These are phyloP conservation scores for Epinephelus malabaricus DNA, from an alignment of 2,797 vertebrate species.

Conservation along the genomic window DNA sequence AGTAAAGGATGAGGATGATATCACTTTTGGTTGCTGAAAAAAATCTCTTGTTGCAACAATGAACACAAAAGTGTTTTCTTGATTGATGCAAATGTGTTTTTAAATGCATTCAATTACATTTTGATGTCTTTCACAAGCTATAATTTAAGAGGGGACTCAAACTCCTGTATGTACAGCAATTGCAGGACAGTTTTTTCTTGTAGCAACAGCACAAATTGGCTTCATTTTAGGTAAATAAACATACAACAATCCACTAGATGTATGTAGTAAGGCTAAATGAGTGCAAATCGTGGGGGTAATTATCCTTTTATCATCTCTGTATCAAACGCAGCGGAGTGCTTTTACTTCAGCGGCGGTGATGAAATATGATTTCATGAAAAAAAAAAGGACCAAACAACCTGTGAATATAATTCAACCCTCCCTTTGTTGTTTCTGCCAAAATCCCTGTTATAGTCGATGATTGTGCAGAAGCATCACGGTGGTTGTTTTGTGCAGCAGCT, in stretches of 20 bases:
- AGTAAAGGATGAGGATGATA: neutral
- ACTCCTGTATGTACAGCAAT: neutral
- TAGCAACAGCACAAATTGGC: neutral
- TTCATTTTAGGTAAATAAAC: conserved; percentile 16
- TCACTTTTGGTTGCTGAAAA: neutral
- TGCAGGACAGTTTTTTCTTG: neutral
- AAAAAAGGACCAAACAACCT: conserved; percentile 35
- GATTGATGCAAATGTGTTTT: conserved; percentile 10
- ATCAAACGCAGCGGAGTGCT: conserved; percentile 28
- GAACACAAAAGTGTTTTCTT: neutral
- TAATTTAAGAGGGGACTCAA: neutral
- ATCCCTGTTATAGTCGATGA: neutral
- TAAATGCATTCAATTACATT: neutral
- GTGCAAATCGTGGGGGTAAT: conserved; percentile 32
- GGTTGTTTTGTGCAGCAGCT: conserved; percentile 35
- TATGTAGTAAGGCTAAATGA: conserved; percentile 33
- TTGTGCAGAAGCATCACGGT: neutral
- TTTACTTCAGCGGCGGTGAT: conserved; percentile 18
- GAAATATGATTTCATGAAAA: conserved; percentile 27
- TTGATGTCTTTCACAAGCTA: neutral
- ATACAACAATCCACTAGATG: conserved; percentile 1
- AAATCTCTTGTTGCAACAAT: neutral
- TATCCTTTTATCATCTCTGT: conserved; percentile 62
- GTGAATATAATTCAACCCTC: conserved; percentile 34
- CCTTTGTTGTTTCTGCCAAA: conserved; percentile 43